These are phyloP conservation scores for Malacosoma neustria DNA, from an alignment of 2,888 invertebrate genomes.

Conservation along the genomic window DNA sequence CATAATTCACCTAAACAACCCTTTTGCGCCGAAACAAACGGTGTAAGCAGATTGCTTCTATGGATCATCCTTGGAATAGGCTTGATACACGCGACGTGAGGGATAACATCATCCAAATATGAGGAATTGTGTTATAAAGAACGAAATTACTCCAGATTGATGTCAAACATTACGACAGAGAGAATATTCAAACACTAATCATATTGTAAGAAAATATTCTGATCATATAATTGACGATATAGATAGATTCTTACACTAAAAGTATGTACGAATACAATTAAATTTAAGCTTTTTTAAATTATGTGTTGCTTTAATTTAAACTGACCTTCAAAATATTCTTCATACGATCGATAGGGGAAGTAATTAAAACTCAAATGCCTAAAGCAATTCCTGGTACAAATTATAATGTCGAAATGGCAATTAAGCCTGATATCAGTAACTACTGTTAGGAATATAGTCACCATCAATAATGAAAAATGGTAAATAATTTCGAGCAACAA, in stretches of 20 bases:
- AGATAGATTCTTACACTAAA: too few relatives aligned
- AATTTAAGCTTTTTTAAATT: too few relatives aligned
- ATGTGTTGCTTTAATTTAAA: too few relatives aligned
- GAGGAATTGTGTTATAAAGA: conserved; percentile 8
- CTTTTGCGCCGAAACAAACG: conserved; percentile 32
- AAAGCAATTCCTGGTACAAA: neutral
- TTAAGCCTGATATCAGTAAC: neutral
- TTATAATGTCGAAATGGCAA: neutral
- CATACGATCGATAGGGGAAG: neutral
- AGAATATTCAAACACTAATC: too few relatives aligned
- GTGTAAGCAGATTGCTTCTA: conserved; percentile 32
- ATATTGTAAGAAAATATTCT: too few relatives aligned
- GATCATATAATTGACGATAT: too few relatives aligned
- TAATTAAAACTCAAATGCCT: neutral
- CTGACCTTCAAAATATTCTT: too few relatives aligned
- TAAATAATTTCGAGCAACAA: neutral
- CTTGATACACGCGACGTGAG: conserved; percentile 42
- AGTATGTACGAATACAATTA: too few relatives aligned
- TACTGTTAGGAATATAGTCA: neutral
- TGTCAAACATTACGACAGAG: too few relatives aligned
- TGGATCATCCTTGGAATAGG: conserved; percentile 25
- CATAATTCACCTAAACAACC: conserved; percentile 49
- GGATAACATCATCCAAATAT: conserved; percentile 23
- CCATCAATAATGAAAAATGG: neutral
- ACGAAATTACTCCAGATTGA: too few relatives aligned